These are phyloP conservation scores for Bombus superbus DNA, from an alignment of 1,140 invertebrate genomes.

Conservation along the genomic window DNA sequence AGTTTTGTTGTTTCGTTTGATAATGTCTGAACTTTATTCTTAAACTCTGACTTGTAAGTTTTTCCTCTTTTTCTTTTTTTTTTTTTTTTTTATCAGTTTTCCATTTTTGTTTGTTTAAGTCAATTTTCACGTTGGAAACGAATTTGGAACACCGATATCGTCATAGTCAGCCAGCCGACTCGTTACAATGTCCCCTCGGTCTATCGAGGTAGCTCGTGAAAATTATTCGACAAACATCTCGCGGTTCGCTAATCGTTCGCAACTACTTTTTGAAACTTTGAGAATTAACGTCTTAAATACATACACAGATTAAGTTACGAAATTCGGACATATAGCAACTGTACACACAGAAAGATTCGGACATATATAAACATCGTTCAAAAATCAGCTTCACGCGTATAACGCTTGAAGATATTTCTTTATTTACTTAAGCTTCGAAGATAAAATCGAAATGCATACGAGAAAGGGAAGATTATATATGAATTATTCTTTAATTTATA, in stretches of 20 bases:
- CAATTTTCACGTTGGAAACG: background rate
- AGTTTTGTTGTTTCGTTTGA: background rate
- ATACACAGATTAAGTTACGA: conserved; percentile 26
- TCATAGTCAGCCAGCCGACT: background rate
- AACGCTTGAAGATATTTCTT: background rate
- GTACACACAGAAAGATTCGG: conserved; percentile 38
- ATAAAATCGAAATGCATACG: conserved; percentile 25
- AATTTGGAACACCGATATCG: conserved; percentile 46
- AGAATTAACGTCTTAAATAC: conserved; percentile 27
- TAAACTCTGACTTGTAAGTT: background rate
- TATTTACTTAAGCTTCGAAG: conserved; percentile 7
- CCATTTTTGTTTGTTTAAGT: background rate
- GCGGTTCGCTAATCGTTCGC: conserved; percentile 12
- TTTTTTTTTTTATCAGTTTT: background rate
- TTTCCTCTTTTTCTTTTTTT: background rate
- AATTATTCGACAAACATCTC: conserved; percentile 39
- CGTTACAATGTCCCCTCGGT: conserved; percentile 25
- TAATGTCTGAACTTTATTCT: background rate
- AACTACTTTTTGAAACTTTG: conserved; percentile 8
- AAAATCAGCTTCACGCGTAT: conserved; percentile 7
- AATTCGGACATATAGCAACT: conserved; percentile 40
- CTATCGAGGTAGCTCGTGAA: conserved; percentile 44
- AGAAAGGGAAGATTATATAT: conserved; percentile 19
- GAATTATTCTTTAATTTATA: background rate
- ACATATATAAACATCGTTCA: conserved; percentile 15